Conservation (phyloP, 2,888 invertebrate genomes). For the Deroplatys truncata region DNA sequence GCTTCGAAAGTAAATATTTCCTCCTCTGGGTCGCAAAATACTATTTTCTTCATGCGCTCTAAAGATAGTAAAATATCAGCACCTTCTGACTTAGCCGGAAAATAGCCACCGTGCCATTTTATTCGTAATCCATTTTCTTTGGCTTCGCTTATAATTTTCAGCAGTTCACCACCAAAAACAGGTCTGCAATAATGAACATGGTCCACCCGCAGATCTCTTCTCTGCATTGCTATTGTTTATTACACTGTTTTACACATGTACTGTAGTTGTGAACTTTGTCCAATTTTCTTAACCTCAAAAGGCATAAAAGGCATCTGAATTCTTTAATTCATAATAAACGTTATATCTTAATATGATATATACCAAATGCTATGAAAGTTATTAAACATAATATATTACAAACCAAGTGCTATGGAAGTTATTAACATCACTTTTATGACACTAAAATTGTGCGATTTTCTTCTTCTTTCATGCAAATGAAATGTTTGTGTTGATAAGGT, state of each 20-base stretch:
- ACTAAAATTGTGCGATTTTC: no score
- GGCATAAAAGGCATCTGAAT: no score
- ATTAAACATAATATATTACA: no score
- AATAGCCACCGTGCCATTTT: constrained; percentile 23
- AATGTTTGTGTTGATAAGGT: no score
- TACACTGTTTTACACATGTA: not conserved
- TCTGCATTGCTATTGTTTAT: not conserved
- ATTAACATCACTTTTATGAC: no score
- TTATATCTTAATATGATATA: no score
- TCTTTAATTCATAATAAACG: no score
- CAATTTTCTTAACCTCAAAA: not conserved
- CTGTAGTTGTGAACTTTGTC: no score
- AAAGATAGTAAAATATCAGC: constrained; percentile 19
- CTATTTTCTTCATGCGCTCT: constrained; percentile 15
- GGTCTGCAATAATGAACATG: not conserved
- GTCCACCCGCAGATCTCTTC: not conserved
- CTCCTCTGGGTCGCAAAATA: constrained; percentile 25
- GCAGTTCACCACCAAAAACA: constrained; percentile 1
- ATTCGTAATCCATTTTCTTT: constrained; percentile 23
- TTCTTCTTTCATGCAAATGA: no score
- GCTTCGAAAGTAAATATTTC: constrained; percentile 25
- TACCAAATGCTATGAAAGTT: no score
- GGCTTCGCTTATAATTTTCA: constrained; percentile 22
- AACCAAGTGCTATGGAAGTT: no score
- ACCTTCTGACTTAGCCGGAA: constrained; percentile 17